Evolutionary conservation across 1,140 invertebrate genomes (phyloP).

Genomic region (Drosophila nebulosa): DNA sequence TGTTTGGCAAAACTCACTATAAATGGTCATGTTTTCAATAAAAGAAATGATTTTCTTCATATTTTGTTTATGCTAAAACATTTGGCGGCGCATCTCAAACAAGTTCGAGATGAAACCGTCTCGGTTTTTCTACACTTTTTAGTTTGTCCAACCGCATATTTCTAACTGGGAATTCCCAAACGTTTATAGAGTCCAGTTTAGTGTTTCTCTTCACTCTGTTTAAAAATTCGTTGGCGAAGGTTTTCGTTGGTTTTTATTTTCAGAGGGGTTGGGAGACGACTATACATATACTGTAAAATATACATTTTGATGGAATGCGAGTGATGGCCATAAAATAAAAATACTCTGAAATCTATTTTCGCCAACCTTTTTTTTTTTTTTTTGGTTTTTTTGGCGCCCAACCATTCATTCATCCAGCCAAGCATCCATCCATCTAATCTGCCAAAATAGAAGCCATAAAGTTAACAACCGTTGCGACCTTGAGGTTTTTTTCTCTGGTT

Average conservation of each 20-base stretch:
- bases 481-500: slow-evolving; percentile 20
- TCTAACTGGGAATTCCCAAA: slow-evolving; percentile 69
- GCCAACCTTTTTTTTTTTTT: slow-evolving; percentile 41
- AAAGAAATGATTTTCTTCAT: slow-evolving; percentile 68
- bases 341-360: slow-evolving; percentile 61
- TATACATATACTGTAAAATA: slow-evolving; percentile 34
- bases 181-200: slow-evolving; percentile 56
- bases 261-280: neutral
- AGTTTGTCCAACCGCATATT: slow-evolving; percentile 49
- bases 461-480: slow-evolving; percentile 73
- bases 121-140: slow-evolving; percentile 53
- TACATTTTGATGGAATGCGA: slow-evolving; percentile 41
- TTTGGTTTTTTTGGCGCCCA: slow-evolving; percentile 34
- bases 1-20: slow-evolving; percentile 44
- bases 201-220: slow-evolving; percentile 5
- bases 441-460: slow-evolving; percentile 69
- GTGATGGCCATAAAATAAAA: slow-evolving; percentile 12
- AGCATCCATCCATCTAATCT: slow-evolving; percentile 29
- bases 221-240: slow-evolving; percentile 10
- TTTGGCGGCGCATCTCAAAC: slow-evolving; percentile 51
- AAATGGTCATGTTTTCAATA: slow-evolving; percentile 57
- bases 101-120: slow-evolving; percentile 47
- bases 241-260: slow-evolving; percentile 1
- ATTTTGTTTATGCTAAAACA: slow-evolving; percentile 59
- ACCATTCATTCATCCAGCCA: slow-evolving; percentile 4